Conservation (phyloP, 2,888 invertebrate genomes). For the Cyrtodaria siliqua region DNA sequence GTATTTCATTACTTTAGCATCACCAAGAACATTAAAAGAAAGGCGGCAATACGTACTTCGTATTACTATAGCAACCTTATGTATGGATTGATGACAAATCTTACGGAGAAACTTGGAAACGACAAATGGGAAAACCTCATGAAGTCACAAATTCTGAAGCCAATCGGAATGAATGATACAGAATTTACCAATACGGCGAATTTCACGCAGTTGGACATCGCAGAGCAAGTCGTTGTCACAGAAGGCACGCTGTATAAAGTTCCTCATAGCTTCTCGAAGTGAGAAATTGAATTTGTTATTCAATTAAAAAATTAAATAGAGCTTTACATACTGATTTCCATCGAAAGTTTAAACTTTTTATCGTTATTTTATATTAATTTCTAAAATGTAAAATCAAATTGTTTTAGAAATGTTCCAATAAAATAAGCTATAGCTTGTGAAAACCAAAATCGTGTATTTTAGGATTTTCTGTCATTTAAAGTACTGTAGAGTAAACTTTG, state of each 20-base stretch:
- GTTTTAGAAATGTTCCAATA: too few species aligned
- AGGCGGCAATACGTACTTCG: constrained; percentile 33
- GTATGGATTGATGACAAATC: constrained; percentile 38
- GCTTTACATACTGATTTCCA: too few species aligned
- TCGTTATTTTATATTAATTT: too few species aligned
- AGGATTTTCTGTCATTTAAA: too few species aligned
- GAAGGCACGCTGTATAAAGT: constrained; percentile 25
- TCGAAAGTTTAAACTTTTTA: too few species aligned
- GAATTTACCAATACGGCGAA: constrained; percentile 14
- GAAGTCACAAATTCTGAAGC: constrained; percentile 28
- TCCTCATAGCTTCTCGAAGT: constrained; percentile 35
- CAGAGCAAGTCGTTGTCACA: constrained; percentile 34
- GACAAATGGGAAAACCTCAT: constrained; percentile 57
- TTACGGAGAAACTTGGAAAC: constrained; percentile 49
- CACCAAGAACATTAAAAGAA: not conserved
- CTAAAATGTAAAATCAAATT: too few species aligned
- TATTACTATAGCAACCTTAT: constrained; percentile 56
- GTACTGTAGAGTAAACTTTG: too few species aligned
- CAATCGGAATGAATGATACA: constrained; percentile 41
- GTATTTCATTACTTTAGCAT: too few species aligned
- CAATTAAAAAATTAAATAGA: too few species aligned
- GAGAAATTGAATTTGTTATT: too few species aligned
- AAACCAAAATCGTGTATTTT: too few species aligned
- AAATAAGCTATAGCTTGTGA: too few species aligned
- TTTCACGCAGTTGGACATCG: constrained; percentile 10